A percentile compares a stretch with the other conserved stretches of the same genome.
These are phyloP conservation scores for Phortica okadai DNA, from an alignment of 2,888 invertebrate species.

Conservation along the genomic window DNA sequence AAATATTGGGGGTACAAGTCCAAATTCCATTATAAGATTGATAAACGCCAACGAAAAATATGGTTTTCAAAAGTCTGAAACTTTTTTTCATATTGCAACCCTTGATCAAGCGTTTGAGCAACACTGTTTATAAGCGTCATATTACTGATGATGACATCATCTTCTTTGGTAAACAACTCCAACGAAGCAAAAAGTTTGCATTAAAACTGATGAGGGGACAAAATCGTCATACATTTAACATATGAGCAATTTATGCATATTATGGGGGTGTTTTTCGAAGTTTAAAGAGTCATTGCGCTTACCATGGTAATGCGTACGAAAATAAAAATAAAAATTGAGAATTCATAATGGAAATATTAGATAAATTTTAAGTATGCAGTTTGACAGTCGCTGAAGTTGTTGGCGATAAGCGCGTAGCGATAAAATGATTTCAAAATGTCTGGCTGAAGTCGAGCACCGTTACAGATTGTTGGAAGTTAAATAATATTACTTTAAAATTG, in stretches of 20 bases:
- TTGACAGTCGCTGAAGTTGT: neutral
- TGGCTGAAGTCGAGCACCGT: neutral
- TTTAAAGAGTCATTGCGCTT: slow-evolving; percentile 13
- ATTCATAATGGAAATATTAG: slow-evolving; percentile 15
- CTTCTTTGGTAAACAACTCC: slow-evolving; percentile 18
- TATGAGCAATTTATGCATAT: slow-evolving; percentile 28
- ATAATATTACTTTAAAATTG: too few relatives aligned
- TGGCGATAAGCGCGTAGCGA: neutral
- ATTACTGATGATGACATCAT: slow-evolving; percentile 20
- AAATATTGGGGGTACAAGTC: neutral
- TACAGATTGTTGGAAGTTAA: neutral
- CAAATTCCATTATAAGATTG: too few relatives aligned
- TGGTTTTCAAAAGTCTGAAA: neutral
- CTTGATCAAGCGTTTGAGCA: neutral
- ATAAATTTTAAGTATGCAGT: slow-evolving; percentile 1
- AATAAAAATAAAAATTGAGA: neutral
- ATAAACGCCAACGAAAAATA: too few relatives aligned
- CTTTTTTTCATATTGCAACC: neutral
- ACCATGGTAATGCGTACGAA: neutral
- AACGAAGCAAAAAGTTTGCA: slow-evolving; percentile 5
- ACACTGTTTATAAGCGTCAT: neutral
- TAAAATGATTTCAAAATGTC: neutral
- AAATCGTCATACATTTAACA: slow-evolving; percentile 20
- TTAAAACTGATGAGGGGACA: neutral
- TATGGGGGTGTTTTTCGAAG: slow-evolving; percentile 18